Percentiles rank a stretch among this genome's conserved stretches.
Conservation (phyloP, 2,888 invertebrate species). For the Lomographa bimaculata region DNA sequence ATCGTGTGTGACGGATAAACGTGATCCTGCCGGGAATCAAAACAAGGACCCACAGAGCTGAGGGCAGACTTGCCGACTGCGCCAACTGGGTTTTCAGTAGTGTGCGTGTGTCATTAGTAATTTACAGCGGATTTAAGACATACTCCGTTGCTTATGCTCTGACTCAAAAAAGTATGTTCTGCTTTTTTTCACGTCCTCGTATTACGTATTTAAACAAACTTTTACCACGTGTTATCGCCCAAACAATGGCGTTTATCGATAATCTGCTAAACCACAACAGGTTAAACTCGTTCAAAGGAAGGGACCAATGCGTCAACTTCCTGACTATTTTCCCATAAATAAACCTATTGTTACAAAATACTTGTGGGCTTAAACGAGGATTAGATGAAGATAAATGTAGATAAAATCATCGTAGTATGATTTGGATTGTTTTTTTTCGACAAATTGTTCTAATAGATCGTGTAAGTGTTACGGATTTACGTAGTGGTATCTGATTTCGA, state of each 20-base stretch:
- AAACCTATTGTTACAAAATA: constrained; percentile 44
- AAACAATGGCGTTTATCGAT: constrained; percentile 54
- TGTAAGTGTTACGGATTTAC: constrained; percentile 4
- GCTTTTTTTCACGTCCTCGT: constrained; percentile 1
- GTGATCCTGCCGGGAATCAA: no score
- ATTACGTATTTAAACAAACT: constrained; percentile 26
- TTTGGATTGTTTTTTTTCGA: constrained; percentile 28
- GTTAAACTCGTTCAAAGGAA: constrained; percentile 42
- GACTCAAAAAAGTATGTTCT: no score
- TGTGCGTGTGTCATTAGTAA: no score
- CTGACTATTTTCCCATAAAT: constrained; percentile 46
- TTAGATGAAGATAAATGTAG: constrained; percentile 54
- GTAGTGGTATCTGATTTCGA: not conserved
- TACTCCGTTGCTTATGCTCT: no score
- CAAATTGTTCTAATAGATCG: constrained; percentile 6
- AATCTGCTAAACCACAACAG: constrained; percentile 55
- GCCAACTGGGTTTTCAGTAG: no score
- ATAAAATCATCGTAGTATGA: constrained; percentile 51
- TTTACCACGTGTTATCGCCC: constrained; percentile 54
- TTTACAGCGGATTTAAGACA: no score
- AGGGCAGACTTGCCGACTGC: no score
- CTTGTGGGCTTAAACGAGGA: constrained; percentile 45
- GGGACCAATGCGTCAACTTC: constrained; percentile 71
- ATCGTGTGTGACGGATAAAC: no score
- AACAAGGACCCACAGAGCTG: no score